Evolutionary conservation across 2,113 vertebrate species (phyloP), one percentile per base, ranked within the genome.

Genomic region (Sylvilagus bachmani): DNA sequence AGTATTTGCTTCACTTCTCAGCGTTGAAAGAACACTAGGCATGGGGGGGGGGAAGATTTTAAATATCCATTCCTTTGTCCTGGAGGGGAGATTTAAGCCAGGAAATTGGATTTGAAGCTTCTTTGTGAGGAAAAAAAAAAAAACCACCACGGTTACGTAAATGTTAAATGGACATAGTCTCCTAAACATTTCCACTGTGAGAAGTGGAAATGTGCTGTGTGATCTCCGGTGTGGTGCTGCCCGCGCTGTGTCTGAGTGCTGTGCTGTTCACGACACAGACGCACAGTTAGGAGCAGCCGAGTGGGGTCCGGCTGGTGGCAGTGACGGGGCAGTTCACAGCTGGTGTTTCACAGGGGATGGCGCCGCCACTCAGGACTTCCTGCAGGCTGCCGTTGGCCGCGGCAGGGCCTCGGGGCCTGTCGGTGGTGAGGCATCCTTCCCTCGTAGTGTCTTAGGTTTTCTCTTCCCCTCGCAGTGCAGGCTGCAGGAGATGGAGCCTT

Each of bases 391-490:
- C n/a, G 82, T 61, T 10, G 22, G 31, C 74, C 85, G 1, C 69
- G 93, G 86, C 19, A 25, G 12, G 0, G 31, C 53, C 64, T 67
- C 10, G 67, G 71, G 96, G 77, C 88, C 91, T 67, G 31, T 33
- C 51, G 93, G 33, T 84, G 96, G 95, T 88, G 31, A 69, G 25
- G 25, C 11, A 17, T 21, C 79, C 93, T 97, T 95, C 89, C 80
- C 0, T 87, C n/a, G 0, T 73, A 90, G 90, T 69, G 38, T 27
- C 16, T 74, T 70, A 66, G 11, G 81, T 96, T 97, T 95, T 97
- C 74, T 93, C 82, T 92, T 88, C 66, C 91, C 94, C 3, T 94
- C 66, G 86, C 92, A 85, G 27, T 8, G 58, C 90, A 27, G 79
- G 55, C 85, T 33, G 0, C 95, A 44, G 22, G 67, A 92, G 67